phyloP scores from a whole-genome alignment of 2,797 vertebrate genomes.

The Intellagama lesueurii region DNA sequence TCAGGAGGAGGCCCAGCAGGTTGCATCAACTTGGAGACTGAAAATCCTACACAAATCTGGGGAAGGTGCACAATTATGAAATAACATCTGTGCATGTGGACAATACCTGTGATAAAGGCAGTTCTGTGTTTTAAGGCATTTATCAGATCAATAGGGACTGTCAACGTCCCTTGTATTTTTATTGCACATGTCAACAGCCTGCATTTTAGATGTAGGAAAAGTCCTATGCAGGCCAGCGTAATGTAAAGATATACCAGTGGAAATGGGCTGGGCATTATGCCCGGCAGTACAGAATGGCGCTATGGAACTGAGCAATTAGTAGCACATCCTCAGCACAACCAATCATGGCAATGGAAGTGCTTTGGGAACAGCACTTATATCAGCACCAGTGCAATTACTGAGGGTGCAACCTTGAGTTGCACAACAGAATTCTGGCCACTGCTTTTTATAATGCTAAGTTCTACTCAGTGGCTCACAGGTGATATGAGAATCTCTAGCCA shows the following conservation, averaged over 20 bases:
- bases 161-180: background rate
- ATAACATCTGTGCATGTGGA: background rate
- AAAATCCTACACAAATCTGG: background rate
- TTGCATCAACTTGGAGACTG: background rate
- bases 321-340: too few relatives aligned
- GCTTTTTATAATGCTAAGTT: background rate
- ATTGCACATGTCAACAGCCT: background rate
- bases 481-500: conserved; percentile 54
- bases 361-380: too few relatives aligned
- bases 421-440: too few relatives aligned
- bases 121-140: background rate
- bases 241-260: too few relatives aligned
- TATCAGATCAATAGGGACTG: background rate
- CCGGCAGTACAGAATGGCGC: too few relatives aligned
- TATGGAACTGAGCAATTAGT: too few relatives aligned
- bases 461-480: background rate
- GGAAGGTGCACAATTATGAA: background rate
- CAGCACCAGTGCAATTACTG: too few relatives aligned
- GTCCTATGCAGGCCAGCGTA: too few relatives aligned
- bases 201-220: background rate
- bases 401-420: too few relatives aligned
- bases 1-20: background rate
- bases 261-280: too few relatives aligned
- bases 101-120: background rate
- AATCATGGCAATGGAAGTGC: too few relatives aligned